phyloP scores from a whole-genome alignment of 2,888 invertebrate genomes.

The Stenodera caucasica region DNA sequence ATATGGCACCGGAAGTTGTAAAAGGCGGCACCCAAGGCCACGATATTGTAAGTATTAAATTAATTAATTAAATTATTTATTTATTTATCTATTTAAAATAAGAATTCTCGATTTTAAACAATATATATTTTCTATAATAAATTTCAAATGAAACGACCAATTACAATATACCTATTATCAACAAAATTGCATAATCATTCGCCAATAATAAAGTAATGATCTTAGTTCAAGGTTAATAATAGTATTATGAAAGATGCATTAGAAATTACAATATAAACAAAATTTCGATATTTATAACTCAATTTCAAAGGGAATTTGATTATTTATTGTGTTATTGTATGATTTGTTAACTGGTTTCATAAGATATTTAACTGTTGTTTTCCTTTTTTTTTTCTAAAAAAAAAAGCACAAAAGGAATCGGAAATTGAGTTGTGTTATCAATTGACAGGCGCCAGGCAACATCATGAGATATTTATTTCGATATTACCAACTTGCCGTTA shows the following conservation, averaged over 20 bases:
- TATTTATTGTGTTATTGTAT: too few species aligned
- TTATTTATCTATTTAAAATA: background rate
- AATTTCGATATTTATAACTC: too few species aligned
- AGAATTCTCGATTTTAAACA: background rate
- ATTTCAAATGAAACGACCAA: background rate
- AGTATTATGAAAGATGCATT: too few species aligned
- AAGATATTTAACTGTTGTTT: too few species aligned
- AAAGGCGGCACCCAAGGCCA: slow-evolving; percentile 87
- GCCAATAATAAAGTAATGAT: slow-evolving; percentile 1
- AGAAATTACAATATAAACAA: too few species aligned
- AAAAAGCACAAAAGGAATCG: too few species aligned
- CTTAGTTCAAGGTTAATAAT: slow-evolving; percentile 2
- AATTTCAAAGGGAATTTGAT: too few species aligned
- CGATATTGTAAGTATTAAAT: slow-evolving; percentile 87
- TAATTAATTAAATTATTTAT: too few species aligned
- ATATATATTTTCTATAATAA: background rate
- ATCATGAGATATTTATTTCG: background rate
- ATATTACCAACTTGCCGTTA: background rate
- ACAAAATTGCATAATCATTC: background rate
- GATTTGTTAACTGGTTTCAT: background rate
- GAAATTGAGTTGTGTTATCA: slow-evolving; percentile 5
- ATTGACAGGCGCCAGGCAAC: slow-evolving; percentile 4
- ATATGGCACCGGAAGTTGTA: slow-evolving; percentile 89
- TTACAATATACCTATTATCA: background rate
- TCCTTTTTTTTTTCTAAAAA: too few species aligned